These are phyloP conservation scores for Calcarius ornatus DNA, from an alignment of 2,113 vertebrate species.

Conservation along the genomic window DNA sequence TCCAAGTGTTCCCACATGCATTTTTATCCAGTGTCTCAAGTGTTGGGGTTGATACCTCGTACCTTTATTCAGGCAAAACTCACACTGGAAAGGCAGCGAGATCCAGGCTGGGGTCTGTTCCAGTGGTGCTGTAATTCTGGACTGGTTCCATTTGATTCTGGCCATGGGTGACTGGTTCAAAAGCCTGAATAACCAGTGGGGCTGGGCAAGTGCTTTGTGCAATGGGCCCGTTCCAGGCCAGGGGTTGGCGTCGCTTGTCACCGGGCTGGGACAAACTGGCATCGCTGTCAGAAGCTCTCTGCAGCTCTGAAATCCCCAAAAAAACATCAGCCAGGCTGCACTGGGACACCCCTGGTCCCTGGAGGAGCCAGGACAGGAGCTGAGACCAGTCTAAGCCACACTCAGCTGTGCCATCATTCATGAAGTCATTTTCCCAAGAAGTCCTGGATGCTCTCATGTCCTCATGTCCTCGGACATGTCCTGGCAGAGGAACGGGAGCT, in stretches of 20 bases:
- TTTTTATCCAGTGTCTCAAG: slow-evolving; percentile 46
- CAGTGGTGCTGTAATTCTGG: background rate
- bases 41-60: background rate
- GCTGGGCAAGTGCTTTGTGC: background rate
- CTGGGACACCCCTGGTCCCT: background rate
- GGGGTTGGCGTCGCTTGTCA: slow-evolving; percentile 15
- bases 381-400: background rate
- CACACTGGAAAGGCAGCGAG: background rate
- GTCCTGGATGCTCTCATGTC: background rate
- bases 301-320: background rate
- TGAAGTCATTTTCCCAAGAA: slow-evolving; percentile 24
- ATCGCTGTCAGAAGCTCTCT: background rate
- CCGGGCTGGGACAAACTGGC: background rate
- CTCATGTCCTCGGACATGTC: background rate
- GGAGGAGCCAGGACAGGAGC: background rate
- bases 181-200: slow-evolving; percentile 1
- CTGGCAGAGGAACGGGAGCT: background rate
- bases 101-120: background rate
- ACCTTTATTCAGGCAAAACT: slow-evolving; percentile 39
- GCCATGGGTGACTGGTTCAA: background rate
- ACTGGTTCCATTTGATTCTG: slow-evolving; percentile 9
- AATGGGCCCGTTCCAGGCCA: background rate
- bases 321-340: background rate
- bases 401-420: background rate
- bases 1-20: slow-evolving; percentile 51